phyloP scores from a whole-genome alignment of 2,113 vertebrate species.

The Tringa solitaria region DNA sequence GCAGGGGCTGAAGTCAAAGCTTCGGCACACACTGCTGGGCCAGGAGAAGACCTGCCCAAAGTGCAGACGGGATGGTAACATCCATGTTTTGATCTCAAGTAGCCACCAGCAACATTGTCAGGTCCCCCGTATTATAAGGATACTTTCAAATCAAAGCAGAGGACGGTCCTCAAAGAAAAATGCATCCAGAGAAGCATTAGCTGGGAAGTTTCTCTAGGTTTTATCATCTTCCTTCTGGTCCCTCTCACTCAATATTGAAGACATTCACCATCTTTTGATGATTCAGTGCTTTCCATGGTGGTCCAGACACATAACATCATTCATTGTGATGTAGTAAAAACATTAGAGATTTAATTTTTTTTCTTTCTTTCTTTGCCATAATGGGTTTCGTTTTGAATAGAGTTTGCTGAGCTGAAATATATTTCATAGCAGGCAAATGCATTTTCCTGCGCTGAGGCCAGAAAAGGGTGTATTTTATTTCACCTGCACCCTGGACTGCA shows the following conservation, averaged over 20 bases:
- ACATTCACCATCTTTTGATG: not conserved
- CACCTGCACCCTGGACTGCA: not conserved
- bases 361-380: not conserved
- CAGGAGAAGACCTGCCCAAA: not conserved
- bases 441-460: not conserved
- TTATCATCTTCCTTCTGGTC: not conserved
- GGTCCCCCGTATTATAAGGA: too few relatives aligned
- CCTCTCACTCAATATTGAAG: not conserved
- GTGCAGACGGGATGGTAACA: fast-evolving
- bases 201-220: not conserved
- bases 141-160: not conserved
- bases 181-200: not conserved
- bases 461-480: not conserved
- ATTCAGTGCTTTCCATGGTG: not conserved
- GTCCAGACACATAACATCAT: not conserved
- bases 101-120: not conserved
- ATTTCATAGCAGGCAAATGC: not conserved
- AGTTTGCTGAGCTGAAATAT: not conserved
- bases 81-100: too few relatives aligned
- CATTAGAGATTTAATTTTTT: not conserved
- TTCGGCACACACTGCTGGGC: fast-evolving
- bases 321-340: not conserved
- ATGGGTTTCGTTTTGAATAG: not conserved
- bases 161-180: not conserved
- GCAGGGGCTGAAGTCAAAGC: not conserved